phyloP scores from a whole-genome alignment of 2,113 vertebrate species.

The Panthera uncia region DNA sequence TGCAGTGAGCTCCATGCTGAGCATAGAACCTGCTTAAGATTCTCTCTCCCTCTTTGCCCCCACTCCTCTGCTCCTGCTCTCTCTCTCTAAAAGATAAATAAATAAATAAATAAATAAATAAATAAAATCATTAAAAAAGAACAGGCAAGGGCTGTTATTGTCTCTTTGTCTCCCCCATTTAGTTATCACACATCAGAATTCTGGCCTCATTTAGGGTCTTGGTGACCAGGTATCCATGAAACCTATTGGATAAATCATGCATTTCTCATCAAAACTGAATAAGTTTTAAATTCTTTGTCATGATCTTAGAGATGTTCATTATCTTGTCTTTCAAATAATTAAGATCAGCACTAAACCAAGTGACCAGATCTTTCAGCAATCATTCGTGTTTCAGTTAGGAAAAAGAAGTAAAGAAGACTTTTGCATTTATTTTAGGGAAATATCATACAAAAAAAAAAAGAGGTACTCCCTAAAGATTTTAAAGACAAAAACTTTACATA shows the following conservation, averaged over 20 bases:
- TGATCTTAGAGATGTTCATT: background rate
- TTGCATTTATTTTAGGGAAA: background rate
- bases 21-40: no score
- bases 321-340: background rate
- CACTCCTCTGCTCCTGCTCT: no score
- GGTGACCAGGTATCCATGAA: background rate
- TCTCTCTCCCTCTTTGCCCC: no score
- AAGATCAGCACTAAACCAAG: background rate
- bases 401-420: background rate
- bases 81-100: no score
- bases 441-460: background rate
- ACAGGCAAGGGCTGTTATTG: background rate
- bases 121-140: no score
- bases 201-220: background rate
- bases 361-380: background rate
- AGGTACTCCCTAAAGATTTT: background rate
- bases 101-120: no score
- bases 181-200: background rate
- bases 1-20: no score
- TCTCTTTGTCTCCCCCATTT: background rate
- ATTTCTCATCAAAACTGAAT: background rate
- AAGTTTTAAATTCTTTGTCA: background rate
- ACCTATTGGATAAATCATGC: background rate
- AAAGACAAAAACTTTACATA: background rate
- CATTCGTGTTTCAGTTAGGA: background rate